A percentile compares a stretch with the other conserved stretches of the same genome.
Evolutionary conservation across 2,888 invertebrate species (phyloP).

Genomic region (Sphecodes monilicornis): DNA sequence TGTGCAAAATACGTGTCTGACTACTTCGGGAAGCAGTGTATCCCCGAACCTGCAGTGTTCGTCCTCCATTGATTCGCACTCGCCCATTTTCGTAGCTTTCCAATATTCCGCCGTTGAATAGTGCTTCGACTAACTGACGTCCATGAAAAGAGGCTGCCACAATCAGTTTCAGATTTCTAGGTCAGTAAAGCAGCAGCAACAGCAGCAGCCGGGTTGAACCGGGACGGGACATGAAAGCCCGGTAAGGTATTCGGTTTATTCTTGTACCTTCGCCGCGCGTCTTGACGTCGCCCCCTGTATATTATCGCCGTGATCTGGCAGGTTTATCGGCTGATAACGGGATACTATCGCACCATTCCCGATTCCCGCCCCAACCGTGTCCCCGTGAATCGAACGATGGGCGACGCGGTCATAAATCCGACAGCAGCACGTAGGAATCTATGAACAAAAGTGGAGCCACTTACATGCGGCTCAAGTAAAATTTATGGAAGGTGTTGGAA

Average conservation of each 20-base stretch:
- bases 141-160: neutral
- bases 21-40: neutral
- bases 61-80: neutral
- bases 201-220: neutral
- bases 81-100: neutral
- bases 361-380: slow-evolving; percentile 45
- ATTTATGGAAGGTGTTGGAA: slow-evolving; percentile 77
- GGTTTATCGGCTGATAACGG: slow-evolving; percentile 33
- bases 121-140: slow-evolving; percentile 4
- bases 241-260: slow-evolving; percentile 2
- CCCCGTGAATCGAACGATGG: slow-evolving; percentile 57
- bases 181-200: neutral
- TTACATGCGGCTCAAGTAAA: slow-evolving; percentile 78
- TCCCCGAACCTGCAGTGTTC: neutral
- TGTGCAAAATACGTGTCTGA: neutral
- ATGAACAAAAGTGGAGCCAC: slow-evolving; percentile 81
- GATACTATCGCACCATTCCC: slow-evolving; percentile 31
- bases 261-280: neutral
- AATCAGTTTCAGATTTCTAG: slow-evolving; percentile 2
- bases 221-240: neutral
- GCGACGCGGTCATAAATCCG: slow-evolving; percentile 75
- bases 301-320: slow-evolving; percentile 19
- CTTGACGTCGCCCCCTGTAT: neutral
- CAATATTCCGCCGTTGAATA: neutral
- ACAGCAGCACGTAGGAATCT: slow-evolving; percentile 76